phyloP scores from a whole-genome alignment of 2,888 invertebrate species.

The Plagodis dolabraria region DNA sequence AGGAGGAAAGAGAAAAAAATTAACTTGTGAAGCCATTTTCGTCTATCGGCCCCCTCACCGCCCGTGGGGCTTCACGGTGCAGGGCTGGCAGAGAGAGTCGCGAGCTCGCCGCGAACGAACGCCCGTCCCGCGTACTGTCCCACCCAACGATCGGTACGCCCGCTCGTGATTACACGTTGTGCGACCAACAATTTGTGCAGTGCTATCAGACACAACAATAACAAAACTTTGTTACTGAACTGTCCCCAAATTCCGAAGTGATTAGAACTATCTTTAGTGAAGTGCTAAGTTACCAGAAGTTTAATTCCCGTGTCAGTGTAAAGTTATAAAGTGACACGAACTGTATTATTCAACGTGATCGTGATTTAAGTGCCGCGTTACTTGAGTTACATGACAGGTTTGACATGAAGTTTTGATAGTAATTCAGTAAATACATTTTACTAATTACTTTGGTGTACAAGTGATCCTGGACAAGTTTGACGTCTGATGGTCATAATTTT shows the following conservation, averaged over 20 bases:
- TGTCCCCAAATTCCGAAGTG: slow-evolving; percentile 30
- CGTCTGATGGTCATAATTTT: slow-evolving; percentile 47
- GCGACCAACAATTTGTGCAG: slow-evolving; percentile 60
- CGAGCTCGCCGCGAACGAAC: slow-evolving; percentile 66
- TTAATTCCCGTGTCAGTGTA: slow-evolving; percentile 47
- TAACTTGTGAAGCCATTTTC: slow-evolving; percentile 85
- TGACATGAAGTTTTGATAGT: slow-evolving; percentile 47
- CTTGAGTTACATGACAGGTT: slow-evolving; percentile 54
- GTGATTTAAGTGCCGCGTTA: slow-evolving; percentile 57
- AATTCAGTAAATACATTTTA: slow-evolving; percentile 56
- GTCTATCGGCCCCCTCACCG: slow-evolving; percentile 81
- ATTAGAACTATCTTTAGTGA: slow-evolving; percentile 59
- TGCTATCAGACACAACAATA: slow-evolving; percentile 54
- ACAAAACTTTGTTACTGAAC: slow-evolving; percentile 36
- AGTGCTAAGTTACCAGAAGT: slow-evolving; percentile 67
- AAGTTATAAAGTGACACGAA: slow-evolving; percentile 59
- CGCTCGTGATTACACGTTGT: slow-evolving; percentile 60
- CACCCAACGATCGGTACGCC: slow-evolving; percentile 48
- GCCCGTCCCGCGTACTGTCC: slow-evolving; percentile 37
- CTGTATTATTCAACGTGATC: slow-evolving; percentile 51
- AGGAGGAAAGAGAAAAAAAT: slow-evolving; percentile 85
- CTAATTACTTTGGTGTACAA: slow-evolving; percentile 42
- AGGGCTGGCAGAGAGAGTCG: slow-evolving; percentile 73
- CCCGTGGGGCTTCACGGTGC: slow-evolving; percentile 70
- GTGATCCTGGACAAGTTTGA: slow-evolving; percentile 41